Evolutionary conservation across 2,888 invertebrate species (phyloP), one percentile per base, ranked within the genome.

Genomic region (Polymixis lichenea): DNA sequence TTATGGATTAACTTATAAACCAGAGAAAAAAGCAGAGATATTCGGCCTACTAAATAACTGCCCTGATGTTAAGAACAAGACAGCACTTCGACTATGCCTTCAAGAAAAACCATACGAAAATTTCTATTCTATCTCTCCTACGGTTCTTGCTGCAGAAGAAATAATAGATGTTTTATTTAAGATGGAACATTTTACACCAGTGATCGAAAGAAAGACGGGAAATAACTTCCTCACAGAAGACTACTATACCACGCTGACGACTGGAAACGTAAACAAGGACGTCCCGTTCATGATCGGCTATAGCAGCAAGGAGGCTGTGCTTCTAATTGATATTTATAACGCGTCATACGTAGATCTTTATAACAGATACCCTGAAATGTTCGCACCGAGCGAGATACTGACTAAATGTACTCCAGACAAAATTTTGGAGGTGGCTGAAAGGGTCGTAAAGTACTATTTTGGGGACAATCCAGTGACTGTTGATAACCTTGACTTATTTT

Each of bases 231-330:
- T 93, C 7, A 87, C 87, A 0, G 88, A 91, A 75, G 79, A 87
- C 22, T 89, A 89, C 0, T 58, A 78, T 22, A 77, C 88, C 38
- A 53, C 80, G 25, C 71, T 91, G 62, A 90, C 82, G 87, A 91
- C 92, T 22, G 97, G 97, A 43, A 92, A 92, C 11, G 90, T 97
- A 9, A 91, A 91, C 66, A 67, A 55, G 1, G 79, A 91, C 5
- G 95, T 97, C 0, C 98, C 98, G 0, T 96, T 98, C 91, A 97
- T 98, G 91, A 95, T 97, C 28, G 98, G 98, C 4, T 91, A 97
- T 8, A 98, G 97, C 17, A 96, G 97, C 0, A 97, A 97, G 68
- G 98, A 98, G 93, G 6, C 51, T 90, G 15, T 51, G 70, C n/a
- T 3, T n/a, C 4, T 77, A 87, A 5, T 86, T 84, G 86, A 93